phyloP scores from a whole-genome alignment of 2,797 vertebrate genomes.

The Capromys pilorides region DNA sequence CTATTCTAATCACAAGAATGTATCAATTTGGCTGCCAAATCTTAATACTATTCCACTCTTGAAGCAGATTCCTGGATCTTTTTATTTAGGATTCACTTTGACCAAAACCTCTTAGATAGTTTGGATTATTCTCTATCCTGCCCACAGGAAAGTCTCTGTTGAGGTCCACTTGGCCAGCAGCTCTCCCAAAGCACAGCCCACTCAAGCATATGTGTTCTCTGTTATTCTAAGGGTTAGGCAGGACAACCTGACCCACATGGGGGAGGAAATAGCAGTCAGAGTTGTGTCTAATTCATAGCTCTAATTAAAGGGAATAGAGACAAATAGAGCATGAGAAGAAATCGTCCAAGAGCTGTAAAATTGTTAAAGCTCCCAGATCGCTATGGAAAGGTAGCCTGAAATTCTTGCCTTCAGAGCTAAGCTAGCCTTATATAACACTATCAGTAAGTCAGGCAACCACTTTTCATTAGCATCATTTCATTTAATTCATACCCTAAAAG shows the following conservation, averaged over 20 bases:
- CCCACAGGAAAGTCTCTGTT: neutral
- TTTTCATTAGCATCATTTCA: neutral
- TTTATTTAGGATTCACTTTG: neutral
- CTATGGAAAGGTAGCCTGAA: neutral
- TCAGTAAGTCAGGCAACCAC: neutral
- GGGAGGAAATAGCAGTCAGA: neutral
- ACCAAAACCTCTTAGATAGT: neutral
- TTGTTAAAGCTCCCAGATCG: neutral
- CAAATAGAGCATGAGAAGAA: slow-evolving; percentile 1
- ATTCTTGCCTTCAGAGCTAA: neutral
- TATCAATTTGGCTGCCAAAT: neutral
- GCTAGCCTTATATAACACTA: neutral
- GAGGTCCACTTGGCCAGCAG: neutral
- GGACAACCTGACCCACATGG: slow-evolving; percentile 26
- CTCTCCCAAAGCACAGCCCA: neutral
- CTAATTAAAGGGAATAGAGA: slow-evolving; percentile 43
- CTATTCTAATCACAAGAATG: neutral
- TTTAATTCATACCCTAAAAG: neutral
- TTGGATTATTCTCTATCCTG: neutral
- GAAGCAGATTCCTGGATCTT: neutral
- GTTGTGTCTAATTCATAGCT: neutral
- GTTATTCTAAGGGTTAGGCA: neutral
- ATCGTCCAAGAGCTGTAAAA: neutral
- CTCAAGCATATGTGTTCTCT: neutral
- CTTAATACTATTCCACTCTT: neutral